Evolutionary conservation across 2,888 invertebrate genomes (phyloP).

Genomic region (Pardosa pseudoannulata): DNA sequence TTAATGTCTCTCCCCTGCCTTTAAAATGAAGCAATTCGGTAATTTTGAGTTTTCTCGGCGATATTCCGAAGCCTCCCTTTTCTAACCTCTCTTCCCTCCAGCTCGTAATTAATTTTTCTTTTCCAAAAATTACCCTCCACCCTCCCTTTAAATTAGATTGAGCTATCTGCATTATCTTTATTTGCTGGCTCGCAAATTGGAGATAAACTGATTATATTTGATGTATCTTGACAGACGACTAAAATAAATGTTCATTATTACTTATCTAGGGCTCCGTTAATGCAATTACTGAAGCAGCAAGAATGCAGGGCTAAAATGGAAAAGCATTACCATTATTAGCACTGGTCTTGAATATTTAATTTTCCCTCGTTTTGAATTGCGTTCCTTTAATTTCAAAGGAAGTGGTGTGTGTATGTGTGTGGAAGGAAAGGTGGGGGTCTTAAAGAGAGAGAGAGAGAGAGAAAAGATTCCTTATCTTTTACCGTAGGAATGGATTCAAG

Average conservation of each 20-base stretch:
- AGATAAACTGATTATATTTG: slow-evolving; percentile 68
- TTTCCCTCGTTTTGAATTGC: slow-evolving; percentile 54
- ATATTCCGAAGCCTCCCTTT: too few relatives aligned
- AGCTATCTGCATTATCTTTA: slow-evolving; percentile 67
- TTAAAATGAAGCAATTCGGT: too few relatives aligned
- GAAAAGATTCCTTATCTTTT: too few relatives aligned
- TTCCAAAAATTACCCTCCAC: slow-evolving; percentile 56
- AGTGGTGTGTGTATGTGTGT: too few relatives aligned
- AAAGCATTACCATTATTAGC: slow-evolving; percentile 64
- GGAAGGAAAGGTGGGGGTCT: too few relatives aligned
- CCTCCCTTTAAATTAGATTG: slow-evolving; percentile 61
- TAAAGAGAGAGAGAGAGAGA: too few relatives aligned
- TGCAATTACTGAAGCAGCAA: slow-evolving; percentile 34
- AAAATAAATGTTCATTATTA: slow-evolving; percentile 66
- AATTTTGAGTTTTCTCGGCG: too few relatives aligned
- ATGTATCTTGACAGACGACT: slow-evolving; percentile 54
- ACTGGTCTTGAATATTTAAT: slow-evolving; percentile 63
- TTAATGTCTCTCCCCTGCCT: too few relatives aligned
- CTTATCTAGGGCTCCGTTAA: slow-evolving; percentile 51
- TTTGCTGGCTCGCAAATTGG: slow-evolving; percentile 61
- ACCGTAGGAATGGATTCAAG: too few relatives aligned
- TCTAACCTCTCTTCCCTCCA: too few relatives aligned
- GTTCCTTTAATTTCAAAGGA: not conserved
- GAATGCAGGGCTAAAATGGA: slow-evolving; percentile 33
- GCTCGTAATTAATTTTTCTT: slow-evolving; percentile 61